Evolutionary conservation across 2,888 invertebrate genomes (phyloP).

Genomic region (Carabus problematicus): DNA sequence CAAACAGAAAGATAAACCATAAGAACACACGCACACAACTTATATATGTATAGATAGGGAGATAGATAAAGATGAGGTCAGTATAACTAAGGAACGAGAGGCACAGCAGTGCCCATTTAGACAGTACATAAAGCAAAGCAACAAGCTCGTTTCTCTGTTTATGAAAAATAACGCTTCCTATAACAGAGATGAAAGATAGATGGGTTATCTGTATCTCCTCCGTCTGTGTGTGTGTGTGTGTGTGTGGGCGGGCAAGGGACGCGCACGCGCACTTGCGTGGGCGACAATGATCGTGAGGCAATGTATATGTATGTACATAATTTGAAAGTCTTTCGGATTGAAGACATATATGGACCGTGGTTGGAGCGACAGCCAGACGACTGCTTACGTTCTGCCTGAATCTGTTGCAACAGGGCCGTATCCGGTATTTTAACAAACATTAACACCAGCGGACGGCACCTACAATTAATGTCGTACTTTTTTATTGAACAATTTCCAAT

Average conservation of each 20-base stretch:
- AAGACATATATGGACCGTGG: constrained; percentile 41
- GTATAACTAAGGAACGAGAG: neutral
- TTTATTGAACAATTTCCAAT: no score
- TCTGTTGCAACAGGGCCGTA: neutral
- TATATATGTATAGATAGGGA: neutral
- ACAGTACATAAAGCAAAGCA: constrained; percentile 31
- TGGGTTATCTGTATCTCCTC: constrained; percentile 22
- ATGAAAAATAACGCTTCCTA: constrained; percentile 39
- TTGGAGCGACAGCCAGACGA: constrained; percentile 37
- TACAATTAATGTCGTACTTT: no score
- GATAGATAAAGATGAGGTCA: constrained; percentile 4
- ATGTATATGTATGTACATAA: constrained; percentile 42
- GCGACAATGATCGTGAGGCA: constrained; percentile 39
- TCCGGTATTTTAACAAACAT: no score
- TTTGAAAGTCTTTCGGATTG: constrained; percentile 42
- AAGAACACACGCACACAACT: constrained; percentile 1
- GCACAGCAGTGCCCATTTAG: constrained; percentile 13
- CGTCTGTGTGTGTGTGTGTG: no score
- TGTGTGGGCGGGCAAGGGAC: constrained; percentile 8
- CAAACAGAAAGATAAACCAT: neutral
- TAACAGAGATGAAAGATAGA: constrained; percentile 2
- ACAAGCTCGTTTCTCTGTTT: constrained; percentile 42
- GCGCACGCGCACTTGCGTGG: constrained; percentile 22
- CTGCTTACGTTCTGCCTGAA: constrained; percentile 14
- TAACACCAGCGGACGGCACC: no score